These are phyloP conservation scores for Poecilia picta DNA, from an alignment of 2,797 vertebrate genomes.

Conservation along the genomic window DNA sequence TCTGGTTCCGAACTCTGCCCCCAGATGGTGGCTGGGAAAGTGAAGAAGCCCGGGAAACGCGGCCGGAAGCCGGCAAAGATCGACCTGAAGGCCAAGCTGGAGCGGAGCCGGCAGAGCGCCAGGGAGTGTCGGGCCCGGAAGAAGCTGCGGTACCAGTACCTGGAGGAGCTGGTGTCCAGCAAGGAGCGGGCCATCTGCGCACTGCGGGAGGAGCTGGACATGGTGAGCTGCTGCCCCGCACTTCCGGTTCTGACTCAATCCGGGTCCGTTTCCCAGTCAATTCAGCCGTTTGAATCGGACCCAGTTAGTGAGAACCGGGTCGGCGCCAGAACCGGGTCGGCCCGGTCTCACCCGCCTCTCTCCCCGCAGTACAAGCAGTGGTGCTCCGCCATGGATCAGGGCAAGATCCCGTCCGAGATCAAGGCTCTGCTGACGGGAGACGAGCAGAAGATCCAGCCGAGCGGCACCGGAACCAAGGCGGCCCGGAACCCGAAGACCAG, in stretches of 20 bases:
- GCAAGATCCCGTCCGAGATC: conserved; percentile 98
- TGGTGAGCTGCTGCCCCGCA: conserved; percentile 50
- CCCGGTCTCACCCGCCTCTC: background rate
- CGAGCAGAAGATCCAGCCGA: conserved; percentile 86
- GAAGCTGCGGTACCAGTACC: conserved; percentile 95
- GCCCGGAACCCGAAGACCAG: conserved; percentile 83
- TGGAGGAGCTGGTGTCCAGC: conserved; percentile 96
- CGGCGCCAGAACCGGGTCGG: background rate
- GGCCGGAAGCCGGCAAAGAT: conserved; percentile 97
- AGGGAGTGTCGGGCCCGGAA: conserved; percentile 95
- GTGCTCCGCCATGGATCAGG: conserved; percentile 98
- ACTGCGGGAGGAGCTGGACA: conserved; percentile 95
- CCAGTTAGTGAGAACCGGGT: background rate
- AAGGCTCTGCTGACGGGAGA: conserved; percentile 95
- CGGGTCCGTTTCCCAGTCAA: background rate
- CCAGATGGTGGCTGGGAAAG: conserved; percentile 91
- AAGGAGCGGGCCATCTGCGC: conserved; percentile 96
- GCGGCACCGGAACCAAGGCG: conserved; percentile 80
- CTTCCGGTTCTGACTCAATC: background rate
- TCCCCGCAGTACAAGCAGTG: conserved; percentile 95
- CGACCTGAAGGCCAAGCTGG: conserved; percentile 96
- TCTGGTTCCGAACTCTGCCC: background rate
- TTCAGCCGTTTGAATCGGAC: background rate
- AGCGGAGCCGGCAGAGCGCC: conserved; percentile 95
- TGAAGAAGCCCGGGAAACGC: conserved; percentile 96